These are phyloP conservation scores for Scelioninae gen. 2 DNA, from an alignment of 2,888 invertebrate genomes.

Conservation along the genomic window DNA sequence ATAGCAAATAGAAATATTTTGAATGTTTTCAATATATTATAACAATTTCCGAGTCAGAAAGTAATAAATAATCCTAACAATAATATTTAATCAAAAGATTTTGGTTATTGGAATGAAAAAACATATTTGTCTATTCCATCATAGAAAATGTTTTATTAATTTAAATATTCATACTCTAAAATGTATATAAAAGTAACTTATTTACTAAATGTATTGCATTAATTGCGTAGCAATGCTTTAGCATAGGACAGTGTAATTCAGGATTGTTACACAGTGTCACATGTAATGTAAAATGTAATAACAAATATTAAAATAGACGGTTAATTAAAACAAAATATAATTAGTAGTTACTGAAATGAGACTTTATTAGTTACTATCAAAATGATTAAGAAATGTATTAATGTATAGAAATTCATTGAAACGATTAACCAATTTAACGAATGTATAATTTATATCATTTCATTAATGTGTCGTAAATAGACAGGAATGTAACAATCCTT, in stretches of 20 bases:
- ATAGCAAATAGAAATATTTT: too few relatives aligned
- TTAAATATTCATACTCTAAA: conserved; percentile 45
- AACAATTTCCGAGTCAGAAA: too few relatives aligned
- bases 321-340: too few relatives aligned
- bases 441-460: conserved; percentile 2
- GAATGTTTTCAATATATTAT: too few relatives aligned
- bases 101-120: too few relatives aligned
- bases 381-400: too few relatives aligned
- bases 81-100: too few relatives aligned
- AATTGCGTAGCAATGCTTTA: conserved; percentile 28
- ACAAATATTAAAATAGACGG: not conserved
- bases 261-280: conserved; percentile 16
- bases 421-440: not conserved
- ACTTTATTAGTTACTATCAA: too few relatives aligned
- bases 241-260: conserved; percentile 10
- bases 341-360: too few relatives aligned
- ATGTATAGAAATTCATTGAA: not conserved
- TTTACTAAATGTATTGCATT: conserved; percentile 43
- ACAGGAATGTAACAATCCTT: conserved; percentile 21
- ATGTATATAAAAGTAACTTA: conserved; percentile 52
- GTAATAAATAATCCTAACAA: too few relatives aligned
- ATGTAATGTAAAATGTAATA: not conserved
- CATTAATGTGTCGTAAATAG: not conserved
- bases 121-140: not conserved
- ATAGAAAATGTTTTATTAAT: conserved; percentile 52